Evolutionary conservation across 2,888 invertebrate genomes (phyloP), one percentile per base, ranked within the genome.

Genomic region (Galeruca laticollis): DNA sequence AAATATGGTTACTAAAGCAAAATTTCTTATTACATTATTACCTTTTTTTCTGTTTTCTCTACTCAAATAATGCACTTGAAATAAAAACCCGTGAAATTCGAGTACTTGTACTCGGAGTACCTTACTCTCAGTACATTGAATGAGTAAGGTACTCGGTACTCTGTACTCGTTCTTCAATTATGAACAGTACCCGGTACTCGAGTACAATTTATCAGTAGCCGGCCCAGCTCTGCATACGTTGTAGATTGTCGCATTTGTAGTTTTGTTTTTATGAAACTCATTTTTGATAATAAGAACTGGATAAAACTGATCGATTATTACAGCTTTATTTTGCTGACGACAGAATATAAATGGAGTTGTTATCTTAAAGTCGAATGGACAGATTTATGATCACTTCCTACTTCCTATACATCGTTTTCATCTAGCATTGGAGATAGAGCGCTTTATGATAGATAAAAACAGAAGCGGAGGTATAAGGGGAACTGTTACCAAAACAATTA

Each of bases 301-400:
- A 40, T 40, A 40, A 40, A 40, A 40, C 13, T n/a, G 40, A 40
- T 40, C 40, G 40, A 40, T 40, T 40, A 40, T 40, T n/a, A 40
- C 40, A 5, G 40, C 11, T 37, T 37, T 37, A 13, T 37, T 37
- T 37, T 37, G 10, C 40, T 40, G 40, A 13, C 40, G 40, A 40
- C 40, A 40, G 40, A 40, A 40, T 40, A 40, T 40, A 40, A 40
- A 40, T 40, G 40, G n/a, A 40, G 13, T 40, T 13, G 40, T 40
- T 37, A 37, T 37, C 37, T 37, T 10, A 37, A 37, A 40, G 40
- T 40, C 40, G n/a, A 40, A 40, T 13, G 1, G 40, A 40, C 40
- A 40, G 40, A 40, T 40, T 40, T 40, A 40, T 40, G 11, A n/a
- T 40, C 4, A 26, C 26, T n/a, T n/a, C n/a, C n/a, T 37, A 37